A percentile compares a stretch with the other conserved stretches of the same genome.
These are phyloP conservation scores for Cryptoprocta ferox DNA, from an alignment of 2,797 vertebrate species.

Conservation along the genomic window DNA sequence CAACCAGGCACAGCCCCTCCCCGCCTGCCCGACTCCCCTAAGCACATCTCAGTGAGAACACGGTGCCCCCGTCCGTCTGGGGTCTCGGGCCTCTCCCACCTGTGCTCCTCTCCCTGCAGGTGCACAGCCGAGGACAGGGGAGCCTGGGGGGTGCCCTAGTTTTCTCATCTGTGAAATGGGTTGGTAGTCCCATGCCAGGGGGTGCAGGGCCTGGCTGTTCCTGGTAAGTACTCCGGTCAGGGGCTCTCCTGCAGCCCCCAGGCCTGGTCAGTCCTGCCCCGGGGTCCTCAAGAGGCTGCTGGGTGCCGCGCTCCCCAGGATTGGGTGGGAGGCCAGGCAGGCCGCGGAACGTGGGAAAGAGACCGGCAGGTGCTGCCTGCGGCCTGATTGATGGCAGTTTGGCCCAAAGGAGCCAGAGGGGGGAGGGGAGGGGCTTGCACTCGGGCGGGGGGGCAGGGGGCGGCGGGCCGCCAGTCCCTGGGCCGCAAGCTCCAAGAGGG, in stretches of 20 bases:
- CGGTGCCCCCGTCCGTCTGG: accelerated
- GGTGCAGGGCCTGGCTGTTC: not conserved
- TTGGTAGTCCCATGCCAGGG: accelerated
- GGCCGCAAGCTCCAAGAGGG: not conserved
- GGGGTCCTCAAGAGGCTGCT: accelerated
- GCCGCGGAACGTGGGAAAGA: not conserved
- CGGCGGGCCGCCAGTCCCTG: accelerated
- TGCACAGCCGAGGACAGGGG: not conserved
- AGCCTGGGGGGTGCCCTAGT: not conserved
- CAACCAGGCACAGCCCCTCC: not conserved
- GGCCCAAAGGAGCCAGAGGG: accelerated
- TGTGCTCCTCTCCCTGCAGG: not conserved
- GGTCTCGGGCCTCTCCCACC: not conserved
- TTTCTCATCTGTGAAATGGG: not conserved
- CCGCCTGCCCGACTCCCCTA: not conserved
- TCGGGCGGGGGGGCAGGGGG: accelerated
- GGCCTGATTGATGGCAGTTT: not conserved
- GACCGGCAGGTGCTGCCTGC: not conserved
- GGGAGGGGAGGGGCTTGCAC: not conserved
- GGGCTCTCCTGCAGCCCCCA: too few relatives aligned
- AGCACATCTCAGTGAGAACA: accelerated
- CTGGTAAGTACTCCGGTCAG: not conserved
- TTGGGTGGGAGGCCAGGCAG: not conserved
- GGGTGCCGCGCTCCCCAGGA: not conserved
- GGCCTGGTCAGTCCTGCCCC: not conserved